Evolutionary conservation across 2,888 invertebrate species (phyloP), one percentile per base, ranked within the genome.

Genomic region (Drosophila meridiana): DNA sequence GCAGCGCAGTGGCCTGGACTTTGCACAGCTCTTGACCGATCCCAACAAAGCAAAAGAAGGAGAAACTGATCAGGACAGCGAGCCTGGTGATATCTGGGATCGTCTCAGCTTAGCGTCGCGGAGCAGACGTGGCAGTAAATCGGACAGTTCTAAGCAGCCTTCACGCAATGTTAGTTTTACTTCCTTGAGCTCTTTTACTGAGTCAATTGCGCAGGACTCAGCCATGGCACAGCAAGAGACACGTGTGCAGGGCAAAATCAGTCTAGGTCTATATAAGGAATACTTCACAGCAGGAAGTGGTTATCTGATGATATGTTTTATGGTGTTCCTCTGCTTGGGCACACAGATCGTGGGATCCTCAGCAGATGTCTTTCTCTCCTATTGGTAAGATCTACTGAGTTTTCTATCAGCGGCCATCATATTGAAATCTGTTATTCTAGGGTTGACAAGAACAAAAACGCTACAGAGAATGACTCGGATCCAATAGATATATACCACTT

Each of bases 301-400:
- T 78, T 94, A 94, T 74, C 93, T 94, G 40, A 82, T 95, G 5
- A 94, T 96, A 13, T 76, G 94, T 13, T 83, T 95, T 0, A 94
- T 97, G 92, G 69, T 95, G 0, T 57, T 95, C 5, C 94, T 96
- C n/a, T 96, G 96, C 75, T 73, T 95, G 32, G 79, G 95, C 0
- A 94, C 96, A 1, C 97, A 97, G 93, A 83, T 95, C n/a, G 93
- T 96, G 9, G 96, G 95, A 1, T 97, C 96, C 28, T 95, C 95
- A 4, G 95, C 95, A 3, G 97, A 97, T 92, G 96, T 95, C 92
- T 97, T 96, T 94, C 94, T 97, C 13, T 95, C 96, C 14, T 95
- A 94, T 89, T 97, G 97, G 97, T 58, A 74, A 82, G 79, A 45
- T 1, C 67, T 64, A 67, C 55, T 7, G 4, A 7, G 2, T 5